Percentiles rank a stretch among this genome's conserved stretches.
Evolutionary conservation across 2,888 invertebrate species (phyloP).

Genomic region (Macrosiphum euphorbiae): DNA sequence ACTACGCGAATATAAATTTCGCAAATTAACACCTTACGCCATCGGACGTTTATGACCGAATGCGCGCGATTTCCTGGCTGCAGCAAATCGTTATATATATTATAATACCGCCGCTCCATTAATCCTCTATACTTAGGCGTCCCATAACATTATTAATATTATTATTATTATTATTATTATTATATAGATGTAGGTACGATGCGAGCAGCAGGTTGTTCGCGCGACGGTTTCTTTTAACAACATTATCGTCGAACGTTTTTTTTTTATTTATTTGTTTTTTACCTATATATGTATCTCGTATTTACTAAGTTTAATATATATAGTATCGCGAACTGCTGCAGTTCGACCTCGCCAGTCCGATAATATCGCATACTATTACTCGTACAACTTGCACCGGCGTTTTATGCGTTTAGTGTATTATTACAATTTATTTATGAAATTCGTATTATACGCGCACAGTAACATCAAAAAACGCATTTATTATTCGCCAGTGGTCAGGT

Average conservation of each 20-base stretch:
- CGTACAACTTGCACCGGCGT: neutral
- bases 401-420: neutral
- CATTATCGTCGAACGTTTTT: neutral
- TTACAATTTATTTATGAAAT: neutral
- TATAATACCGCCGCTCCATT: neutral
- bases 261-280: neutral
- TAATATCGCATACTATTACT: neutral
- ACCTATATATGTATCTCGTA: no score
- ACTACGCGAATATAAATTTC: neutral
- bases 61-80: neutral
- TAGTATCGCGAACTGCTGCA: neutral
- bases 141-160: neutral
- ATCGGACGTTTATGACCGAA: slow-evolving; percentile 6
- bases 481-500: no score
- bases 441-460: neutral
- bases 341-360: neutral
- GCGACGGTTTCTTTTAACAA: neutral
- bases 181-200: neutral
- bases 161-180: neutral
- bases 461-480: neutral
- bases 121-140: neutral
- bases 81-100: no score
- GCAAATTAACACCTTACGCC: slow-evolving; percentile 38
- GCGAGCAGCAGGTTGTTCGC: no score
- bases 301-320: neutral